Base-by-base conservation (phyloP, 2,888 invertebrate species). In the Neocrepidodera transversa region DNA sequence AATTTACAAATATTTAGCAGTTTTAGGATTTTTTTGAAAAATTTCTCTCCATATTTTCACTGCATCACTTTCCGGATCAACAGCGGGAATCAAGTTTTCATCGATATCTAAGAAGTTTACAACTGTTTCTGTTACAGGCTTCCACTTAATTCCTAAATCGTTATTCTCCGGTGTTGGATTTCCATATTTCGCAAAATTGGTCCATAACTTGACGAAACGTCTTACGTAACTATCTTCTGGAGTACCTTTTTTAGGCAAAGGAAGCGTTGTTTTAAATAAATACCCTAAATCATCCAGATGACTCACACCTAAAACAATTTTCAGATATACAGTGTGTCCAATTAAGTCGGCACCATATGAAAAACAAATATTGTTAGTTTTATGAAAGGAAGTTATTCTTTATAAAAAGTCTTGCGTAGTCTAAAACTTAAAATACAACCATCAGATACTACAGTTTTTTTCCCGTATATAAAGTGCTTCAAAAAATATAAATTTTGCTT, bases 31-130 rank as follows among this genome's bases (percentile, higher is more conserved):
- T 1, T 18, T n/a, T 26, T 56, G 40, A 17, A 32, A 62, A 43
- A 63, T 56, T 20, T 67, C 53, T 17, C 57, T 16, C 75, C 75
- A 76, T 47, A 76, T 71, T 7, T 62, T 52, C 64, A 76, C 66
- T 30, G 72, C 65, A 1, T 71, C 68, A 8, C 11, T 30, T 23
- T 75, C 73, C 8, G 74, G 73, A 63, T 72, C 65, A 1, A 61
- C 50, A n/a, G 59, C 64, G 38, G 62, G 40, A 4, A 36, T 60
- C 11, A 75, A 43, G 13, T 73, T 60, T 35, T 67, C 63, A 16
- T 66, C 72, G 38, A 77, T 76, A 53, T 74, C 70, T 17, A 77
- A 59, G 53, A 63, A 73, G 51, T 75, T 55, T 10, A 71, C 53
- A 30, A 4, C 5, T 2, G 65, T 38, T 17, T 67, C 60, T 2